Percentiles rank a stretch among this genome's conserved stretches.
phyloP scores from a whole-genome alignment of 2,797 vertebrate genomes.

The Varecia variegata region DNA sequence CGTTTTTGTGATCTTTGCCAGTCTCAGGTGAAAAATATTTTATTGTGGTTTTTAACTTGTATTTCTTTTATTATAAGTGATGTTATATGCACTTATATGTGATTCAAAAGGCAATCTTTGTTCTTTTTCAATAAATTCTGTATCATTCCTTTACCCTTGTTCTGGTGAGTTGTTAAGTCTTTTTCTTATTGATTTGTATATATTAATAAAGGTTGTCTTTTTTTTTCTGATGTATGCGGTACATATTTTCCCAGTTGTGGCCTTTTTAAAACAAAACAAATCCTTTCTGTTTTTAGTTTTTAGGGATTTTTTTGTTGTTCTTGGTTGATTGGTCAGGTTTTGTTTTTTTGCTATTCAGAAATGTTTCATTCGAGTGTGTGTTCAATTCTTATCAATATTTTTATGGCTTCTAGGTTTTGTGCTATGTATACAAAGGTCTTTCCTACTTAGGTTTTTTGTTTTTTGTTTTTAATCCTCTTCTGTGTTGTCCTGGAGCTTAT shows the following conservation, averaged over 20 bases:
- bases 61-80: slow-evolving; percentile 24
- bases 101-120: background rate
- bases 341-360: background rate
- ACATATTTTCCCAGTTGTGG: background rate
- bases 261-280: background rate
- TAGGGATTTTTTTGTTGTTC: background rate
- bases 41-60: slow-evolving; percentile 17
- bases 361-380: background rate
- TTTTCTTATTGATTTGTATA: background rate
- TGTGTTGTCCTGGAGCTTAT: background rate
- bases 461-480: background rate
- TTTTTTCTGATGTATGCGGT: background rate
- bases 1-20: background rate
- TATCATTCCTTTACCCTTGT: background rate
- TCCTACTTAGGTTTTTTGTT: background rate
- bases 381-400: slow-evolving; percentile 21
- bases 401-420: background rate
- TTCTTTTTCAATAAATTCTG: background rate
- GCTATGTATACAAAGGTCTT: background rate
- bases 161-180: background rate
- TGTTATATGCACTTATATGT: background rate
- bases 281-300: background rate
- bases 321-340: background rate
- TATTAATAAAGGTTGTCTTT: background rate
- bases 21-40: slow-evolving; percentile 14